Evolutionary conservation across 2,113 vertebrate genomes (phyloP).

Genomic region (Ornithorhynchus anatinus): DNA sequence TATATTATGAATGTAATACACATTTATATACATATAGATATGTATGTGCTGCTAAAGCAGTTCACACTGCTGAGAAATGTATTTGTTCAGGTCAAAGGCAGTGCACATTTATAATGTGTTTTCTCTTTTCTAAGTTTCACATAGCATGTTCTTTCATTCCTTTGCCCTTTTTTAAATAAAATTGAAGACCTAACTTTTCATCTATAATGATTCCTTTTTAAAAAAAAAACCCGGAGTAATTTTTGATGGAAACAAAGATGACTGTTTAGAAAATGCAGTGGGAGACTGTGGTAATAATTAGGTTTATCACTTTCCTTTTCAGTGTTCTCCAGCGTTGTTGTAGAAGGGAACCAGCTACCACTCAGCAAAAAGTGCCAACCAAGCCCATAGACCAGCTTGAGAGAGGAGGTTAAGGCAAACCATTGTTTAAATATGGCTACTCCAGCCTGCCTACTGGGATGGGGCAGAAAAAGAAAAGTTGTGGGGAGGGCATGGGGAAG

Average conservation of each 20-base stretch:
- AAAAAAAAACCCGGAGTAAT: neutral
- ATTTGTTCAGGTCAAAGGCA: constrained; percentile 55
- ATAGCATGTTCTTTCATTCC: constrained; percentile 22
- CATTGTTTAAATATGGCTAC: too few species aligned
- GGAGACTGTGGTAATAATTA: neutral
- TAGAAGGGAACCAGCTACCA: too few species aligned
- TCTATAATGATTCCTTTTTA: neutral
- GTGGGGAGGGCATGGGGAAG: too few species aligned
- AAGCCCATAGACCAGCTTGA: too few species aligned
- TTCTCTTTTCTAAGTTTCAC: constrained; percentile 38
- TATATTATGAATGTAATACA: too few species aligned
- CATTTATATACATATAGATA: constrained; percentile 19
- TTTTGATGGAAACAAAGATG: constrained; percentile 25
- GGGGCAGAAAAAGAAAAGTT: too few species aligned
- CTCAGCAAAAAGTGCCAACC: too few species aligned
- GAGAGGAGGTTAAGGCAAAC: too few species aligned
- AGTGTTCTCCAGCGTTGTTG: too few species aligned
- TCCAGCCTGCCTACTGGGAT: too few species aligned
- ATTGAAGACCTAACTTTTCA: constrained; percentile 36
- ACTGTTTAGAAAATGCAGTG: neutral
- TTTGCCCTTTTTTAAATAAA: constrained; percentile 43
- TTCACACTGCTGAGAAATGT: constrained; percentile 56
- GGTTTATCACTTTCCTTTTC: neutral
- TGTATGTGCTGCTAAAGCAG: constrained; percentile 42
- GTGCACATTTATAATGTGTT: constrained; percentile 47